Conservation (phyloP, 2,113 vertebrate genomes). For the Paracanthobrama guichenoti region DNA sequence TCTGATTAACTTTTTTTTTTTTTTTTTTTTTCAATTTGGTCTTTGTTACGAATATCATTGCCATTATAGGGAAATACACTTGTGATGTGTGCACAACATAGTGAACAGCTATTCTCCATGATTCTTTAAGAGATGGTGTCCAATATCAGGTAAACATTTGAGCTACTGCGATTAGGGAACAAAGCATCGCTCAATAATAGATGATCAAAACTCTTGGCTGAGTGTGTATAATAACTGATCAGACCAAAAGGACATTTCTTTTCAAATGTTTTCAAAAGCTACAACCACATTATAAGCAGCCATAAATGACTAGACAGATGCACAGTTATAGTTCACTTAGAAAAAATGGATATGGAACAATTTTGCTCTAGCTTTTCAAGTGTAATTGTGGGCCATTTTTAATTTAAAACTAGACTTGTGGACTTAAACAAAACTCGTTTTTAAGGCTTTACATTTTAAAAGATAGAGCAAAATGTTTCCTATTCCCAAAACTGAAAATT, state of each 20-base stretch:
- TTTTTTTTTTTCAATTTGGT: too few species aligned
- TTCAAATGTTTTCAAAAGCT: not conserved
- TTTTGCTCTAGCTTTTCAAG: not conserved
- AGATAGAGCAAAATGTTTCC: not conserved
- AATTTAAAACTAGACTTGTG: not conserved
- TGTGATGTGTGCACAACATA: not conserved
- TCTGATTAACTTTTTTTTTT: too few species aligned
- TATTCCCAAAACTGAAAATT: not conserved
- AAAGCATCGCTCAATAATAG: slow-evolving; percentile 69
- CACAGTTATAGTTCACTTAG: not conserved
- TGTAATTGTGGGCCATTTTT: not conserved
- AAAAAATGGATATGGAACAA: not conserved
- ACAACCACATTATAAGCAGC: not conserved
- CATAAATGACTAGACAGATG: not conserved
- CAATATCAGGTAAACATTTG: slow-evolving; percentile 59
- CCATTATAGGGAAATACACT: not conserved
- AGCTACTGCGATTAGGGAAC: slow-evolving; percentile 63
- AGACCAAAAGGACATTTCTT: slow-evolving; percentile 25
- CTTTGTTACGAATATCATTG: not conserved
- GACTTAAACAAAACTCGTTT: too few species aligned
- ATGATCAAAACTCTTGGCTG: slow-evolving; percentile 66
- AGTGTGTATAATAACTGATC: slow-evolving; percentile 62
- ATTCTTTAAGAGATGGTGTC: slow-evolving; percentile 51
- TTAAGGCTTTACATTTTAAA: too few species aligned
- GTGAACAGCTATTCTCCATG: not conserved